Conservation (phyloP, 37 sponge, comb jelly and placozoan genomes). For the Beroe forskalii region DNA sequence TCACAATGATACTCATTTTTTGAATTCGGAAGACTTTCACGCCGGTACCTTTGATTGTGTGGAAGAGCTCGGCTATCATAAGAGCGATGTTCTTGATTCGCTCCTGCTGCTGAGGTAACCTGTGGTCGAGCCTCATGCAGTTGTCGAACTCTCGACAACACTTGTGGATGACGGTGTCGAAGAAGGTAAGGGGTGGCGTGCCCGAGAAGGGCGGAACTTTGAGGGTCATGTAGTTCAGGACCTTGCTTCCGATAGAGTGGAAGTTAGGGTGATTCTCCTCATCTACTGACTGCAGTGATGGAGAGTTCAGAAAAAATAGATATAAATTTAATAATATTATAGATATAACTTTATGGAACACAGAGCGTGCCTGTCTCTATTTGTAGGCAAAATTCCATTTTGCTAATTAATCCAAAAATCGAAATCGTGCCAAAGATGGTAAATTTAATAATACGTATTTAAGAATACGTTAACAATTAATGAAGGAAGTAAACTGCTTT, state of each 20-base stretch:
- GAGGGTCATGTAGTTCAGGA: neutral
- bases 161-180: slow-evolving; percentile 58
- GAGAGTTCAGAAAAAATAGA: neutral
- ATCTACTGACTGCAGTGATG: slow-evolving; percentile 32
- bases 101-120: neutral
- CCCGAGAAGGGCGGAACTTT: neutral
- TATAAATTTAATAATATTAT: neutral
- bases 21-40: no score
- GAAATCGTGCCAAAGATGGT: no score
- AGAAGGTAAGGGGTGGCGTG: slow-evolving; percentile 10
- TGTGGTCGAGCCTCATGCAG: slow-evolving; percentile 33
- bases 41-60: slow-evolving; percentile 63
- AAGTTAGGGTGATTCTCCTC: slow-evolving; percentile 50
- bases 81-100: slow-evolving; percentile 59
- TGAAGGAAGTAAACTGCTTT: no score
- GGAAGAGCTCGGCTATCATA: slow-evolving; percentile 51
- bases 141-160: slow-evolving; percentile 61
- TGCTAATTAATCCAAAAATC: no score
- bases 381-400: no score
- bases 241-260: slow-evolving; percentile 26
- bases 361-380: no score
- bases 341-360: no score
- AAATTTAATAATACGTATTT: no score
- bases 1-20: no score
- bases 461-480: no score